Percentiles rank a stretch among this genome's conserved stretches.
phyloP scores from a whole-genome alignment of 2,888 invertebrate genomes.

The Therioaphis trifolii region DNA sequence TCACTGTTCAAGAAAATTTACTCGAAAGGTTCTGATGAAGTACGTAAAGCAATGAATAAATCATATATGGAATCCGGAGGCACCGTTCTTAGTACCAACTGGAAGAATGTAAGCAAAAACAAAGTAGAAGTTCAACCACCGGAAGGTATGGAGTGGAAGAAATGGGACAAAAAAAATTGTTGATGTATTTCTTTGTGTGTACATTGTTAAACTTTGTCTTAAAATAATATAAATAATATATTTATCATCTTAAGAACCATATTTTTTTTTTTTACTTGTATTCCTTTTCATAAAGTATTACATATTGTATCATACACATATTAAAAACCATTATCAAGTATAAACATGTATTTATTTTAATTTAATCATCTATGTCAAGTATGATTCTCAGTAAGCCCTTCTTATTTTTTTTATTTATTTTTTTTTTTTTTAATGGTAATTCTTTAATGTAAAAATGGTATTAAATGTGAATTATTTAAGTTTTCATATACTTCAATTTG shows the following conservation, averaged over 20 bases:
- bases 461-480: too few species aligned
- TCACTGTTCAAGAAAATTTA: conserved; percentile 94
- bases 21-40: conserved; percentile 90
- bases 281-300: background rate
- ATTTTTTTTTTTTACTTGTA: background rate
- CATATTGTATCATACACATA: background rate
- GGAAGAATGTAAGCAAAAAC: conserved; percentile 87
- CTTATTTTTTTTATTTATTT: too few species aligned
- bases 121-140: conserved; percentile 92
- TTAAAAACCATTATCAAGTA: too few species aligned
- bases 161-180: conserved; percentile 76
- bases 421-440: too few species aligned
- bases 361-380: too few species aligned
- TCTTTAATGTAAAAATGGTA: too few species aligned
- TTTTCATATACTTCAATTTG: too few species aligned
- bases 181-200: background rate
- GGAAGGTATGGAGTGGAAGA: conserved; percentile 92
- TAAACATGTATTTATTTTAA: too few species aligned
- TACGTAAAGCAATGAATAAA: conserved; percentile 96
- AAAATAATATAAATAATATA: background rate
- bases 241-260: too few species aligned
- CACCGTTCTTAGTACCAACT: conserved; percentile 97
- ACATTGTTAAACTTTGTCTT: too few species aligned
- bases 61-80: conserved; percentile 96
- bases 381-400: background rate